Base-by-base conservation (phyloP, 2,888 invertebrate genomes). In the Allygus modestus region DNA sequence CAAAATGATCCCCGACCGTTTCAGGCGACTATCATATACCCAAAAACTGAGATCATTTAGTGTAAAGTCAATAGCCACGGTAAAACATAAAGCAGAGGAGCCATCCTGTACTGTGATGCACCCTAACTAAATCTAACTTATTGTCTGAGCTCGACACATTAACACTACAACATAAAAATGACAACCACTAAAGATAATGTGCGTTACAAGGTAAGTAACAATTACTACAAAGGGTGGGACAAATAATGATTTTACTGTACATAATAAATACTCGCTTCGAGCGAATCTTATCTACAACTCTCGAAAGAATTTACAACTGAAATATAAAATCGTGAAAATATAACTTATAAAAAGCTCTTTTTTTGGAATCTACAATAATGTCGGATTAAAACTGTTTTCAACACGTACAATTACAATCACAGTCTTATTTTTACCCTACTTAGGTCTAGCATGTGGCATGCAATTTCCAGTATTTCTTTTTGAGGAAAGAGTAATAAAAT, bases 21-120 rank as follows among this genome's bases (percentile, higher is more conserved):
- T 65, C 23, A 41, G 71, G 37, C n/a, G 71, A 37, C 41, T 71
- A 71, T 26, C 11, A 77, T 17, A 43, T 28, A 37, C 33, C 51
- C 75, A 46, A 41, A 77, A 46, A 77, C 28, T 77, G 75, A 77
- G 75, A 77, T 77, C 75, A 77, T 77, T 77, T 46, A 77, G 28
- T 77, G 17, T 71, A 71, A 71, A 71, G 71, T 71, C 20, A 20
- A 71, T 33, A 71, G 71, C 37, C 41, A 41, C 37, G 1, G 37
- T 37, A 71, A n/a, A 71, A 41, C 41, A 71, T 17, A 71, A 41
- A 41, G 71, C 71, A 31, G 71, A 41, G 41, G 20, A 71, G 71
- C 41, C 11, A 28, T 71, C 41, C 71, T 71, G 37, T 28, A 77
- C 73, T 46, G 46, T 77, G 75, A 77, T 77, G 46, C 46, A 77